phyloP scores from a whole-genome alignment of 2,113 vertebrate species.

The Synchiropus splendidus region DNA sequence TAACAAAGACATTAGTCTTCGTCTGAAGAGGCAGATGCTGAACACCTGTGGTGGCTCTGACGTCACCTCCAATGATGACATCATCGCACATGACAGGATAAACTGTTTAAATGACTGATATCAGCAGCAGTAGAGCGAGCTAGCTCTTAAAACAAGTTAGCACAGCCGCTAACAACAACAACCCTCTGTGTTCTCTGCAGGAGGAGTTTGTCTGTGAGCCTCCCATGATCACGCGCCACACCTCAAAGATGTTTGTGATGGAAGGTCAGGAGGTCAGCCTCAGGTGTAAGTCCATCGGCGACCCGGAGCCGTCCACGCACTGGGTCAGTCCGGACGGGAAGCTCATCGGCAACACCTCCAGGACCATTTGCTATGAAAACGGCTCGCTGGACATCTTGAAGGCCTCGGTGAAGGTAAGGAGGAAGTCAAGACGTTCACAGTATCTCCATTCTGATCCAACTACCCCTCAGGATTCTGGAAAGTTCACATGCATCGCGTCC shows the following conservation, averaged over 20 bases:
- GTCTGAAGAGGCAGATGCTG: no score
- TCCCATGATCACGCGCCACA: conserved; percentile 73
- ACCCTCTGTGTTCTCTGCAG: conserved; percentile 10
- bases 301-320: conserved; percentile 71
- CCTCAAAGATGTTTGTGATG: conserved; percentile 73
- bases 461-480: conserved; percentile 60
- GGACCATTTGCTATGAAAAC: conserved; percentile 70
- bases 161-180: background rate
- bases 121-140: no score
- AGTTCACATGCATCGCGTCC: conserved; percentile 73
- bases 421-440: background rate
- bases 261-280: conserved; percentile 74
- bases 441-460: background rate
- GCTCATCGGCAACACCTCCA: conserved; percentile 70
- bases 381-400: conserved; percentile 73
- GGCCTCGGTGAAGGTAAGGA: conserved; percentile 61
- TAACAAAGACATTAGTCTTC: no score
- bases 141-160: no score
- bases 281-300: conserved; percentile 71
- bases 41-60: no score
- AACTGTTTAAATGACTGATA: no score
- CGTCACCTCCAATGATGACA: no score
- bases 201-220: conserved; percentile 78
- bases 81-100: no score
- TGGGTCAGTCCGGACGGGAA: conserved; percentile 76